phyloP scores from a whole-genome alignment of 2,113 vertebrate genomes.

The Caloenas nicobarica region DNA sequence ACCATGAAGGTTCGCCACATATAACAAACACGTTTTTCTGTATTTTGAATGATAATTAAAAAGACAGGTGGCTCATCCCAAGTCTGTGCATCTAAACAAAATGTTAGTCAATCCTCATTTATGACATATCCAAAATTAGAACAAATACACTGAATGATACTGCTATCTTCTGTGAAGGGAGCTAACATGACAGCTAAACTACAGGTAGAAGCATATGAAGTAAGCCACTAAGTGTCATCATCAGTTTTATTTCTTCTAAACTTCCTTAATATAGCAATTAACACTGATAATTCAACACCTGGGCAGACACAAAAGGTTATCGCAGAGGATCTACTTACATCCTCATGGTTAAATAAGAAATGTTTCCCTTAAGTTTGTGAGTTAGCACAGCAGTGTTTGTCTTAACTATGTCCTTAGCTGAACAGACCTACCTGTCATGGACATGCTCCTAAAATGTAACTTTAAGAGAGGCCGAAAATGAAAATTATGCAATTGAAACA shows the following conservation, averaged over 20 bases:
- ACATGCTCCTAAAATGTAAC: neutral
- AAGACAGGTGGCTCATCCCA: neutral
- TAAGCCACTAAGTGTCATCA: neutral
- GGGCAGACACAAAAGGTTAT: neutral
- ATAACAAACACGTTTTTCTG: neutral
- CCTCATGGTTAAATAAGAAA: neutral
- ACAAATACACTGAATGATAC: neutral
- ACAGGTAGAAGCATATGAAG: neutral
- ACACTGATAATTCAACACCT: neutral
- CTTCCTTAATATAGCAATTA: neutral
- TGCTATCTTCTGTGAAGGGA: neutral
- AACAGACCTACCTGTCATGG: neutral
- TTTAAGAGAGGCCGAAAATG: neutral
- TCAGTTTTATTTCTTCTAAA: neutral
- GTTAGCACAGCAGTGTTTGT: neutral
- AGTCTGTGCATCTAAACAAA: neutral
- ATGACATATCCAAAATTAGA: neutral
- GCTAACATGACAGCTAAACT: neutral
- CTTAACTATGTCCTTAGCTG: neutral
- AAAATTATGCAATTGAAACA: fast-evolving
- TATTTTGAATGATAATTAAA: neutral
- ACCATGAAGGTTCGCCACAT: neutral
- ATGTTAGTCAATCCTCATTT: neutral
- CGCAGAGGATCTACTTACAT: fast-evolving
- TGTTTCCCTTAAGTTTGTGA: neutral